Evolutionary conservation across 2,113 vertebrate genomes (phyloP), one percentile per base, ranked within the genome.

Genomic region (Maccullochella peelii): DNA sequence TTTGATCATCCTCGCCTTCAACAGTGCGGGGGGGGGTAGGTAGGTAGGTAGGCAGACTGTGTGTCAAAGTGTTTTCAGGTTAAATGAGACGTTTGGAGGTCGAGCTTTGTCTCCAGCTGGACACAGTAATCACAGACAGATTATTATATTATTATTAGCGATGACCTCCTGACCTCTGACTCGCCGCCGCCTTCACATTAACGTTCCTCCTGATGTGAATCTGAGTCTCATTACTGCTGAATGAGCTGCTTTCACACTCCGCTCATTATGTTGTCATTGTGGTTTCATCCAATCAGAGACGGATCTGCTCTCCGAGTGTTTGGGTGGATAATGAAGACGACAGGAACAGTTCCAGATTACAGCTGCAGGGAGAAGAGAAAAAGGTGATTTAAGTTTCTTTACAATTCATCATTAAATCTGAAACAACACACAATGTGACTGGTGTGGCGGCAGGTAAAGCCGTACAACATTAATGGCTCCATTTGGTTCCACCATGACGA

Each of bases 81-180:
- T 3, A 3, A 33, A 33, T 7, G 50, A 52, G 18, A 14, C 12
- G 18, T 47, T 6, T 25, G 16, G 82, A 88, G 83, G 76, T 77
- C 47, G 1, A 55, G 27, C 68, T 80, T 73, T 81, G 68, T 81
- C 47, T 73, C 49, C 23, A 8, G 18, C 50, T 21, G 50, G 50
- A 21, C 7, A 33, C 62, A 21, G 61, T 40, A 38, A 47, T 54
- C 68, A 21, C 68, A 8, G 14, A 70, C 44, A 0, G 44, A 14
- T 77, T 86, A 86, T 81, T n/a, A n/a, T n/a, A n/a, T n/a, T n/a
- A n/a, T n/a, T n/a, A n/a, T n/a, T n/a, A n/a, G n/a, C 77, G n/a
- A 55, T 81, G 80, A 85, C 84, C 84, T 81, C 72, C 16, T 81
- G 77, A 84, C 84, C 87, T 73, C 27, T 21, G 49, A 21, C 42